A percentile compares a stretch with the other conserved stretches of the same genome.
phyloP scores from a whole-genome alignment of 2,888 invertebrate genomes.

The Hypena proboscidalis region DNA sequence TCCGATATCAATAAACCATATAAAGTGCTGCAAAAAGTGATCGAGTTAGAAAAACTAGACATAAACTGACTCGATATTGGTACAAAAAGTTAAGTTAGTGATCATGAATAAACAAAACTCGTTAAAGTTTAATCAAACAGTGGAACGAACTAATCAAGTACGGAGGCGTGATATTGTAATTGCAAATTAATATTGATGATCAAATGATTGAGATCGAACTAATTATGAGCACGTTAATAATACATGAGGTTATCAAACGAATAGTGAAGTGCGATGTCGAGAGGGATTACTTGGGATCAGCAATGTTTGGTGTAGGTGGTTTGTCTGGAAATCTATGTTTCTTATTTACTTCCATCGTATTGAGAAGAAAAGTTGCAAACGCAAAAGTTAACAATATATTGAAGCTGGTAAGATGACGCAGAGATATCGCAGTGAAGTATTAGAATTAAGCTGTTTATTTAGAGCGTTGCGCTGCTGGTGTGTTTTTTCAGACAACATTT shows the following conservation, averaged over 20 bases:
- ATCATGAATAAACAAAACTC: conserved; percentile 41
- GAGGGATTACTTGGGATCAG: conserved; percentile 11
- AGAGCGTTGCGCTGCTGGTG: too few species aligned
- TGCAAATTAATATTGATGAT: conserved; percentile 70
- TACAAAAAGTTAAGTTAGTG: conserved; percentile 25
- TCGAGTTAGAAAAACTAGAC: neutral
- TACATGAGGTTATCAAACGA: conserved; percentile 53
- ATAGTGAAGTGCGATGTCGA: conserved; percentile 21
- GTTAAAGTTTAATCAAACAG: conserved; percentile 47
- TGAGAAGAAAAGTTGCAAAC: too few species aligned
- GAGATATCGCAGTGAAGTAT: too few species aligned
- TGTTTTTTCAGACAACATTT: too few species aligned
- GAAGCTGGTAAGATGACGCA: too few species aligned
- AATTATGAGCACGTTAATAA: conserved; percentile 57
- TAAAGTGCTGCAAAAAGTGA: conserved; percentile 30
- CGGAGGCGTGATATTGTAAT: conserved; percentile 57
- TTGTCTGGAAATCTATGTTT: too few species aligned
- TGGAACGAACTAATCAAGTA: conserved; percentile 41
- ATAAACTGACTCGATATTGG: conserved; percentile 26
- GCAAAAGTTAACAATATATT: too few species aligned
- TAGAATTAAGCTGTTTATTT: too few species aligned
- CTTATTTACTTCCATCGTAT: too few species aligned
- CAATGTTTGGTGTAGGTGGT: neutral
- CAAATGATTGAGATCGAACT: conserved; percentile 49
- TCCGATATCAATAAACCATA: conserved; percentile 31